phyloP scores from a whole-genome alignment of 1,140 invertebrate genomes.

The Teleogryllus occipitalis region DNA sequence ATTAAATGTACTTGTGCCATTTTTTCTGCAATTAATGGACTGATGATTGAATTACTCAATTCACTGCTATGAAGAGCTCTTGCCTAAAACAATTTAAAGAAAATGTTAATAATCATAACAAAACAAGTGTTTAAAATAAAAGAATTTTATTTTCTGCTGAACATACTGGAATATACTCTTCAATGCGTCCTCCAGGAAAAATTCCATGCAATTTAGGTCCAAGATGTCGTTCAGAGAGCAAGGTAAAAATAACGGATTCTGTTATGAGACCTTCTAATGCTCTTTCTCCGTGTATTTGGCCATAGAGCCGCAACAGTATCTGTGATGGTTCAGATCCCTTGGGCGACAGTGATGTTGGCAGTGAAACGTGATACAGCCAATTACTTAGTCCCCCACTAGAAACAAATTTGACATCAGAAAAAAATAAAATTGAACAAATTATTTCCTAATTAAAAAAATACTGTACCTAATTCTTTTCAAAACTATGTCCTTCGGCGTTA shows the following conservation, averaged over 20 bases:
- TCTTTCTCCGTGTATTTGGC: conserved; percentile 77
- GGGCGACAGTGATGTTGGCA: conserved; percentile 39
- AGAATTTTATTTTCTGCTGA: neutral
- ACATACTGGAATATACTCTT: conserved; percentile 88
- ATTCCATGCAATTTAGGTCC: conserved; percentile 93
- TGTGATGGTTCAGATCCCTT: conserved; percentile 41
- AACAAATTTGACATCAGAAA: conserved; percentile 24
- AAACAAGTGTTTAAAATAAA: conserved; percentile 58
- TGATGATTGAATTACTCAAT: conserved; percentile 64
- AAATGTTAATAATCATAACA: conserved; percentile 32
- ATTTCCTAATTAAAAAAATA: neutral
- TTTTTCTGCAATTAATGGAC: conserved; percentile 77
- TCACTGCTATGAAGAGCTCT: conserved; percentile 70
- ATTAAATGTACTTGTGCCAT: conserved; percentile 85
- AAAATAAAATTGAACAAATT: neutral
- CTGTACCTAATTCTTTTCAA: conserved; percentile 14
- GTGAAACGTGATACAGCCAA: conserved; percentile 68
- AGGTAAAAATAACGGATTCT: conserved; percentile 90
- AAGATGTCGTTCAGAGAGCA: conserved; percentile 83
- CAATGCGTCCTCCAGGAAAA: conserved; percentile 90
- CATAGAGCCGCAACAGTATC: conserved; percentile 85
- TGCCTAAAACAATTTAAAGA: conserved; percentile 47
- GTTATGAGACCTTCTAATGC: conserved; percentile 79
- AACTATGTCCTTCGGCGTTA: conserved; percentile 13
- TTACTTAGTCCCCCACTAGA: conserved; percentile 70